Conservation (phyloP, 2,797 vertebrate species). For the Adelosebastes latens region DNA sequence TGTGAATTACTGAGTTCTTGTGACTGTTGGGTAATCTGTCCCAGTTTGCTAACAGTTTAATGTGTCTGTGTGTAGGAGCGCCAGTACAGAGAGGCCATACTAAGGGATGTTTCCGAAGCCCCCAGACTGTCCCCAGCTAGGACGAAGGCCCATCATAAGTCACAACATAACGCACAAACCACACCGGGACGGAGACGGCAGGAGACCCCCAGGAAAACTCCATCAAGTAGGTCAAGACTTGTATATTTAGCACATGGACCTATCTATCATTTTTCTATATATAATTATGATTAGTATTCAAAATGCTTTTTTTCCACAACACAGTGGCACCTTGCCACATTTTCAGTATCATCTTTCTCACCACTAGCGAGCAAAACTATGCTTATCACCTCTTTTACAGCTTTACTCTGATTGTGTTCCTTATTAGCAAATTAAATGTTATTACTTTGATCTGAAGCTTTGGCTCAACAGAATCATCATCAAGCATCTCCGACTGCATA, state of each 20-base stretch:
- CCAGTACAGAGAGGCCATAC: conserved; percentile 85
- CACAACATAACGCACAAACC: conserved; percentile 62
- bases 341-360: background rate
- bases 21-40: background rate
- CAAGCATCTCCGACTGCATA: background rate
- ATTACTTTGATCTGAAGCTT: background rate
- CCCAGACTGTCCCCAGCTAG: conserved; percentile 78
- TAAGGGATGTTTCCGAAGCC: conserved; percentile 77
- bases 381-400: background rate
- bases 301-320: background rate
- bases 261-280: background rate
- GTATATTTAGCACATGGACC: background rate
- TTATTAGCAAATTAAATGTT: background rate
- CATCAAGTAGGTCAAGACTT: conserved; percentile 76
- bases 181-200: conserved; percentile 69
- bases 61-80: conserved; percentile 81
- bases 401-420: background rate
- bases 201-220: conserved; percentile 79
- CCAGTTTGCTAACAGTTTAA: background rate
- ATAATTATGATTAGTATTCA: background rate
- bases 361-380: background rate
- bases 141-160: conserved; percentile 56
- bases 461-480: background rate
- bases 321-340: background rate
- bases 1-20: background rate